phyloP scores from a whole-genome alignment of 2,797 vertebrate genomes.

The Melanotaenia boesemani region DNA sequence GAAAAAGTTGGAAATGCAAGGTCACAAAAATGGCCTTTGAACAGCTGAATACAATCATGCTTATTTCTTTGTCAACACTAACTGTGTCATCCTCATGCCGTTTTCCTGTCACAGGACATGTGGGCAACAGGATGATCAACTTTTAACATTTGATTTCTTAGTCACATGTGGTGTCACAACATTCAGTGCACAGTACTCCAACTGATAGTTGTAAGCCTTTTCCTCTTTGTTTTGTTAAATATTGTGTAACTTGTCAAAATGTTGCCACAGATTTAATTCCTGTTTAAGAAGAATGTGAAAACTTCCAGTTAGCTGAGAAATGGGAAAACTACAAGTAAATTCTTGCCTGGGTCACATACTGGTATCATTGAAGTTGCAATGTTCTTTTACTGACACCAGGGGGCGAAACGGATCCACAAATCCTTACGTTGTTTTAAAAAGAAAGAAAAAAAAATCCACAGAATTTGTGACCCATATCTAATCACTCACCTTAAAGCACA shows the following conservation, averaged over 20 bases:
- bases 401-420: constrained; percentile 33
- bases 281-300: not conserved
- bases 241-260: constrained; percentile 11
- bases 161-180: constrained; percentile 9
- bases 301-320: constrained; percentile 11
- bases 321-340: constrained; percentile 3
- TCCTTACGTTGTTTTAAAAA: not conserved
- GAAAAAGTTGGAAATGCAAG: not conserved
- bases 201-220: not conserved
- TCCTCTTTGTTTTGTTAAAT: not conserved
- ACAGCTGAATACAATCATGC: not conserved
- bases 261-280: not conserved
- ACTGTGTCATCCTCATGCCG: constrained; percentile 38
- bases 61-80: constrained; percentile 40
- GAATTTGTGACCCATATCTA: constrained; percentile 17
- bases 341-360: not conserved
- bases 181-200: not conserved
- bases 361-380: not conserved
- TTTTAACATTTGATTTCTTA: constrained; percentile 17
- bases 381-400: constrained; percentile 47
- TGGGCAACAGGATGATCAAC: constrained; percentile 30
- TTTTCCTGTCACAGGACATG: constrained; percentile 41
- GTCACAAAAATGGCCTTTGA: constrained; percentile 14
- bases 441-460: not conserved
- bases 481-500: constrained; percentile 13